Base-by-base conservation (phyloP, 2,888 invertebrate species). In the Zygaena filipendulae region DNA sequence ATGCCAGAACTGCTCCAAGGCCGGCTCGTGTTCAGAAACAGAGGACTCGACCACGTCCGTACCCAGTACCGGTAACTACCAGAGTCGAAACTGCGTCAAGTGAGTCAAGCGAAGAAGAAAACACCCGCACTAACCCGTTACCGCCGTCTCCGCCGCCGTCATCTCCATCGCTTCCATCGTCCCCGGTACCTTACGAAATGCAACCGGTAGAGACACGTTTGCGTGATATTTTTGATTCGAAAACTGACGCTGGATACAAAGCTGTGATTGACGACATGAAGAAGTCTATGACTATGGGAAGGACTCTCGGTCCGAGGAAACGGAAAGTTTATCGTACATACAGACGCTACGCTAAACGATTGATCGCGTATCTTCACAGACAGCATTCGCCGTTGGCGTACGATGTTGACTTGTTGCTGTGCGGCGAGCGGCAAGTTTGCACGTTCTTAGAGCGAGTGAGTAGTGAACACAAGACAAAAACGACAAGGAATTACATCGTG, bases 241-340 rank as follows among this genome's bases (percentile, higher is more conserved):
- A 81, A 61, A 62, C 75, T 13, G 81, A 81, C 32, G 79, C 79
- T n/a, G 81, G 81, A 19, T 81, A 80, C 42, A 81, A 81, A 58
- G 77, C 80, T 2, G 77, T 81, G 0, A 81, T 81, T 9, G 81
- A 81, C 39, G 80, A 80, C 13, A 81, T 81, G 81, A 81, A 81
- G 41, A 81, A 81, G 40, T 77, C 79, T 0, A 81, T 81, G 81
- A 71, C 70, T 0, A 72, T 77, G 71, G 81, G 80, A 0, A 59
- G 79, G 24, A 70, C 74, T 1, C 54, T 81, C 0, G 72, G 80
- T 3, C 48, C 79, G 0, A 58, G 71, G 24, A 81, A 81, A 40
- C 64, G 80, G 22, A 79, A 81, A 56, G 71, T 66, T 0, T 81
- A 81, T 28, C 51, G 81, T 13, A 81, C 80, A 0, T 81, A 81